A percentile compares a stretch with the other conserved stretches of the same genome.
Evolutionary conservation across 1,140 invertebrate genomes (phyloP).

Genomic region (Philotrypesis tridentata): DNA sequence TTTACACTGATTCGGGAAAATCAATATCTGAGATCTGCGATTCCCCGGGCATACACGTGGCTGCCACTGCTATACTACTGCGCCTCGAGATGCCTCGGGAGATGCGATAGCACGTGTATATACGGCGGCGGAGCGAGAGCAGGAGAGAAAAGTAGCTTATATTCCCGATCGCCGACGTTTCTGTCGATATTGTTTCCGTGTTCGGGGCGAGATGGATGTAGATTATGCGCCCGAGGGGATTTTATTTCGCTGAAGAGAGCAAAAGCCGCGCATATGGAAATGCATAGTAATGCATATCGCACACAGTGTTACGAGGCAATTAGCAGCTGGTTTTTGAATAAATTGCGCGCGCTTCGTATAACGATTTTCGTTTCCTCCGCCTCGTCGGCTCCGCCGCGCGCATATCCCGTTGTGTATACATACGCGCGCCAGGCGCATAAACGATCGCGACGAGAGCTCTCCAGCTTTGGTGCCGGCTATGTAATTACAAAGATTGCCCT

Average conservation of each 20-base stretch:
- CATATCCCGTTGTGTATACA: not conserved
- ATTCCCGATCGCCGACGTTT: not conserved
- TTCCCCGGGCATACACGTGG: not conserved
- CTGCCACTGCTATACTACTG: too few relatives aligned
- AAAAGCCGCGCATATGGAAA: too few relatives aligned
- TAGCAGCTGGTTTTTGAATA: not conserved
- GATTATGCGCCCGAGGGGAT: not conserved
- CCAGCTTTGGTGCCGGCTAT: slow-evolving; percentile 56
- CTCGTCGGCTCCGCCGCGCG: too few relatives aligned
- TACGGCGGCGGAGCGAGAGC: not conserved
- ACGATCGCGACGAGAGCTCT: not conserved
- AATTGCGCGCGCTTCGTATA: not conserved
- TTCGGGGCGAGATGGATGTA: slow-evolving; percentile 12
- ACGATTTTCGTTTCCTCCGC: not conserved
- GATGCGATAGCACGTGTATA: not conserved
- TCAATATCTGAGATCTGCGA: slow-evolving; percentile 22
- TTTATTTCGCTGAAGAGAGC: not conserved
- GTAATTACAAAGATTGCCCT: slow-evolving; percentile 73
- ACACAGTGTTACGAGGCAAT: not conserved
- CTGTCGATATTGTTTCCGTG: slow-evolving; percentile 27
- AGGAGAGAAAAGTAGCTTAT: too few relatives aligned
- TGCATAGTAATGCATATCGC: too few relatives aligned
- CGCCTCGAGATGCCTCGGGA: not conserved
- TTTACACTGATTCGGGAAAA: slow-evolving; percentile 50
- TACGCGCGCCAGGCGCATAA: not conserved